phyloP scores from a whole-genome alignment of 1,140 invertebrate genomes.

The Arion vulgaris region DNA sequence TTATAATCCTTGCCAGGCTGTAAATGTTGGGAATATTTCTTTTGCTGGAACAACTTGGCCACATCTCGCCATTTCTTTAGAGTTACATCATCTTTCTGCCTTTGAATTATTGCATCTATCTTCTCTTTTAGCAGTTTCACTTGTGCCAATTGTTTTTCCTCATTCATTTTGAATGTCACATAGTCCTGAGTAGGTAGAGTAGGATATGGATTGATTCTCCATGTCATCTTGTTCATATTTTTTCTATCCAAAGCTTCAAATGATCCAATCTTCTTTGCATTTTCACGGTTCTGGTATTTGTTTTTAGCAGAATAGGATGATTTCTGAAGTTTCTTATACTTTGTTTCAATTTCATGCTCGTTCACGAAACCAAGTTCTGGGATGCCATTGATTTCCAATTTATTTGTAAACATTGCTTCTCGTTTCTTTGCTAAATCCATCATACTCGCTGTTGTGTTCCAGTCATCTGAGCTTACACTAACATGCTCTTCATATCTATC shows the following conservation, averaged over 20 bases:
- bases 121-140: too few species aligned
- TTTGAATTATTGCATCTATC: too few species aligned
- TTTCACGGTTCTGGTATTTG: not conserved
- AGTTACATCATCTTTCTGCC: too few species aligned
- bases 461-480: slow-evolving; percentile 55
- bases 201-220: too few species aligned
- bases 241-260: not conserved
- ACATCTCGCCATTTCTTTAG: too few species aligned
- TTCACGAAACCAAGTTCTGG: not conserved
- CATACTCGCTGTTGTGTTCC: slow-evolving; percentile 52
- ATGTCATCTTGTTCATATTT: too few species aligned
- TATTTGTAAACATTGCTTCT: slow-evolving; percentile 10
- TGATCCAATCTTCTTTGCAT: not conserved
- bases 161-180: too few species aligned
- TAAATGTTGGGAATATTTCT: too few species aligned
- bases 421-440: slow-evolving; percentile 49
- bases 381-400: slow-evolving; percentile 24
- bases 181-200: too few species aligned
- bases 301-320: not conserved
- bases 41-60: too few species aligned
- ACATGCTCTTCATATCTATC: not conserved
- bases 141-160: too few species aligned
- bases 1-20: too few species aligned
- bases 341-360: slow-evolving; percentile 39
- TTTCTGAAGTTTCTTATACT: not conserved